Evolutionary conservation across 2,797 vertebrate genomes (phyloP), one percentile per base, ranked within the genome.

Genomic region (Lepus townsendii): DNA sequence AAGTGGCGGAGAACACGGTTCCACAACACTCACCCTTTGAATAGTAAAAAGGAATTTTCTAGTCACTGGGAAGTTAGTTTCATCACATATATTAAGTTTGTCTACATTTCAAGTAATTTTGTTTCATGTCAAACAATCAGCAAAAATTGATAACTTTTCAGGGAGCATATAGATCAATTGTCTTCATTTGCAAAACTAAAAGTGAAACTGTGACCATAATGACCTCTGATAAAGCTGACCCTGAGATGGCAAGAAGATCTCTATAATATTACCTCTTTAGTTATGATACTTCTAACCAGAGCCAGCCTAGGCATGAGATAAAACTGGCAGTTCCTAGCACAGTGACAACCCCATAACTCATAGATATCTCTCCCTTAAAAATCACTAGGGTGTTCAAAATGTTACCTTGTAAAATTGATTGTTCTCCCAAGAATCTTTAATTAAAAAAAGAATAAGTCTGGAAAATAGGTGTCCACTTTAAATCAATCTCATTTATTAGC

Each of bases 51-150:
- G 52, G 10, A 66, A 84, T 32, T 27, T 85, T 85, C 1, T 9
- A 91, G 7, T 88, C 4, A 79, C 0, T 91, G 20, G 22, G 66
- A 96, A 77, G 42, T 69, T 82, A 86, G 75, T 91, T 93, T 87
- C 2, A 69, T 14, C 42, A 76, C 3, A 73, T 50, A 30, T 50
- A 72, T 71, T 93, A 85, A 5, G 5, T 50, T 91, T 94, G 13
- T 87, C 6, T 75, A 14, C 66, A 77, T 87, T 89, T 84, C 24
- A 68, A 79, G 57, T 79, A 88, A 88, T 90, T 85, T 54, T 83
- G 19, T 35, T n/a, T 76, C 82, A 71, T 60, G 9, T 76, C 38
- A 91, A 60, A 71, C 13, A 54, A 52, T 60, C 35, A 86, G 42
- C 5, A 83, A 88, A 94, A 47, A 38, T 17, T 92, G 50, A 71